Conservation (phyloP, 2,888 invertebrate genomes). For the Pseudanteris insignis region DNA sequence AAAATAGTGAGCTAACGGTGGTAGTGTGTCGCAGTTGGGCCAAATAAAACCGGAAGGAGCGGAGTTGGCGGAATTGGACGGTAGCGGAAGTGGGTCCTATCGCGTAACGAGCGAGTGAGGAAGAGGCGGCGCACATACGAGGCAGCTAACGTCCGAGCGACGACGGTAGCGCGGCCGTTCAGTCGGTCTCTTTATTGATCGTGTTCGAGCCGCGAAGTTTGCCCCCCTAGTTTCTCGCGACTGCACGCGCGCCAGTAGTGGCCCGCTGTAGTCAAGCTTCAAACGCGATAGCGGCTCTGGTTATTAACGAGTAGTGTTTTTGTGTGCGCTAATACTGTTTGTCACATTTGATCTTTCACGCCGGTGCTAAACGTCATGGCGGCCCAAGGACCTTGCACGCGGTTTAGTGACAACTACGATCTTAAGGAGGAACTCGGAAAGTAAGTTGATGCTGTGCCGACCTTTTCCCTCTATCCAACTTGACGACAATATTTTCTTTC, state of each 20-base stretch:
- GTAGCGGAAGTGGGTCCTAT: neutral
- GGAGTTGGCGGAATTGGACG: no score
- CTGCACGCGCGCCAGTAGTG: slow-evolving; percentile 46
- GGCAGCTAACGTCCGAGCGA: slow-evolving; percentile 15
- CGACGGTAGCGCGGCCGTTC: slow-evolving; percentile 37
- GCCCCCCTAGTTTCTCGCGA: slow-evolving; percentile 51
- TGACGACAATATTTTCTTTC: no score
- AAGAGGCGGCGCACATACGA: slow-evolving; percentile 5
- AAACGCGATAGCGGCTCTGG: slow-evolving; percentile 41
- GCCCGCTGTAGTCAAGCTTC: slow-evolving; percentile 40
- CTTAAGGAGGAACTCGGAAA: slow-evolving; percentile 99
- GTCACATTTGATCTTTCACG: slow-evolving; percentile 35
- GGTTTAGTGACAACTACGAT: slow-evolving; percentile 99
- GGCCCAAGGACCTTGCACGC: slow-evolving; percentile 90
- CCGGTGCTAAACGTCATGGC: slow-evolving; percentile 74
- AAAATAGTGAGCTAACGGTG: no score
- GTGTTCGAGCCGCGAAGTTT: slow-evolving; percentile 62
- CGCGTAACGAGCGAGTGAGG: neutral
- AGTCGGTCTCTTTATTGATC: slow-evolving; percentile 60
- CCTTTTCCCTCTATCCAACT: neutral
- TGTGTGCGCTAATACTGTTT: slow-evolving; percentile 35
- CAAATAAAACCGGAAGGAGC: no score
- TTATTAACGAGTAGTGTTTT: slow-evolving; percentile 33
- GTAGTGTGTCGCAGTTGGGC: no score
- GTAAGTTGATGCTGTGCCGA: slow-evolving; percentile 72